Conservation (phyloP, 2,797 vertebrate genomes). For the Pseudochirops cupreus region DNA sequence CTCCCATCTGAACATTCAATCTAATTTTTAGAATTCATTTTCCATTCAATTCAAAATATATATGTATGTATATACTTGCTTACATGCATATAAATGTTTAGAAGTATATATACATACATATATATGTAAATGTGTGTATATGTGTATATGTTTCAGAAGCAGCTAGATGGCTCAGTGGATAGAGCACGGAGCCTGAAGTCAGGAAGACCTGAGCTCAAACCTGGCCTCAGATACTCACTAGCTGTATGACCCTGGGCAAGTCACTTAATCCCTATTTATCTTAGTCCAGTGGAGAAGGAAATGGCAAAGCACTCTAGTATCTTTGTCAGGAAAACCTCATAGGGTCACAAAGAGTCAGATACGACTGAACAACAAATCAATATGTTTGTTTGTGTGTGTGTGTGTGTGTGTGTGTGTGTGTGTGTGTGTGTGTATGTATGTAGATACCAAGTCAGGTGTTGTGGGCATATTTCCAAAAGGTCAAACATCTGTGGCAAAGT, state of each 20-base stretch:
- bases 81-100: background rate
- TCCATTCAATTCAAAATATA: background rate
- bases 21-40: background rate
- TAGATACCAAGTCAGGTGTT: background rate
- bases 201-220: background rate
- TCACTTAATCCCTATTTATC: background rate
- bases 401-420: no score
- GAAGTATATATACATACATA: background rate
- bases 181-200: background rate
- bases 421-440: background rate
- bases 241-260: background rate
- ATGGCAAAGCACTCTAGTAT: background rate
- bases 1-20: background rate
- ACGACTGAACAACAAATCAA: background rate
- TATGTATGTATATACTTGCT: background rate
- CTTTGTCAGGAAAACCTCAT: background rate
- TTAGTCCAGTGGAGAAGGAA: background rate
- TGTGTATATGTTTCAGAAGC: background rate
- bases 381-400: background rate
- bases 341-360: fast-evolving
- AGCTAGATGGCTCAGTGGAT: background rate
- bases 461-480: background rate
- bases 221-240: background rate
- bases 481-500: background rate
- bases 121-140: background rate